Evolutionary conservation across 30 jellyfish, hydroid and myxozoan species (phyloP).

Genomic region (Pseudorhiza aurosa): DNA sequence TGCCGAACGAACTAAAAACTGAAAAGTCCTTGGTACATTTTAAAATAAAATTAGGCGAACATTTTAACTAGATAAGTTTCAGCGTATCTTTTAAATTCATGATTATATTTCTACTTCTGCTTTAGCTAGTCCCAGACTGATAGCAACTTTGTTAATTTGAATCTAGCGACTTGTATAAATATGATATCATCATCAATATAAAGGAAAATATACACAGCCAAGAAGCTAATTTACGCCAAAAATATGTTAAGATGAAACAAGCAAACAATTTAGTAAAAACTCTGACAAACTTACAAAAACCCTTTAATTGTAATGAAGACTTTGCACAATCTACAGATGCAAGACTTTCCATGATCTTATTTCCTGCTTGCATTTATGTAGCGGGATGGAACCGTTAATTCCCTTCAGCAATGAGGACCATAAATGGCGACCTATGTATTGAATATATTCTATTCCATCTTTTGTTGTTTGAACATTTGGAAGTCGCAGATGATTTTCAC

Average conservation of each 20-base stretch:
- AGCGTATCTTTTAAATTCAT: too few relatives aligned
- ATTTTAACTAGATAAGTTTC: too few relatives aligned
- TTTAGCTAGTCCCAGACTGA: too few relatives aligned
- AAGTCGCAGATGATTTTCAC: constrained; percentile 32
- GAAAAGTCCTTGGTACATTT: too few relatives aligned
- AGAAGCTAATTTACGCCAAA: background rate
- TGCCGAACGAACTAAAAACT: too few relatives aligned
- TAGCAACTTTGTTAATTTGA: too few relatives aligned
- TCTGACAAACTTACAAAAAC: background rate
- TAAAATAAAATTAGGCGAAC: too few relatives aligned
- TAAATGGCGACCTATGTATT: constrained; percentile 29
- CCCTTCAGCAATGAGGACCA: constrained; percentile 22
- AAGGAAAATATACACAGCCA: too few relatives aligned
- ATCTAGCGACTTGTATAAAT: too few relatives aligned
- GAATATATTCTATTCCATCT: constrained; percentile 30
- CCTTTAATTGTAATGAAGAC: background rate
- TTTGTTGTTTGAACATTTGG: constrained; percentile 22
- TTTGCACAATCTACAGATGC: constrained; percentile 29
- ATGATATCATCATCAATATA: too few relatives aligned
- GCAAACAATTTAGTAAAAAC: background rate
- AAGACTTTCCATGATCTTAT: constrained; percentile 9
- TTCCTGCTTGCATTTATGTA: constrained; percentile 3
- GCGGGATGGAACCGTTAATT: constrained; percentile 28
- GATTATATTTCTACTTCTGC: too few relatives aligned
- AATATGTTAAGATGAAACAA: too few relatives aligned